A percentile compares a stretch with the other conserved stretches of the same genome.
Evolutionary conservation across 2,888 invertebrate genomes (phyloP).

Genomic region (Norana najaformis): DNA sequence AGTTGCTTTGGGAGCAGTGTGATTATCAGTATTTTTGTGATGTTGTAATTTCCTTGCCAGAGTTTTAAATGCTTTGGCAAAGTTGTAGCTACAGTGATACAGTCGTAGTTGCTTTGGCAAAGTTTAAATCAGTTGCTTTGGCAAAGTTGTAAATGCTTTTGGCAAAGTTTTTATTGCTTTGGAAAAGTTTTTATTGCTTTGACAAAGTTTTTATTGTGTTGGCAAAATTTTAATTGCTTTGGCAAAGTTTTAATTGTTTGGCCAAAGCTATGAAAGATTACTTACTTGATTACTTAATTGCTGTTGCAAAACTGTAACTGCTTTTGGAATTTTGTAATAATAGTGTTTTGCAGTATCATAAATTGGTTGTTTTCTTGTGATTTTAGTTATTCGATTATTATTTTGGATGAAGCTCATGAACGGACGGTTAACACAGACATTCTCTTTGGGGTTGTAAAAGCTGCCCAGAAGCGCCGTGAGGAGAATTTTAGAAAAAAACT

Average conservation of each 20-base stretch:
- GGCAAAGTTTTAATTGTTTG: too few relatives aligned
- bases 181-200: neutral
- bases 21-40: too few relatives aligned
- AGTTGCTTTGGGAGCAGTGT: too few relatives aligned
- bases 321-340: neutral
- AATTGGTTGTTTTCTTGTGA: neutral
- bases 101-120: neutral
- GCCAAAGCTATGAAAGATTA: too few relatives aligned
- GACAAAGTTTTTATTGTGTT: too few relatives aligned
- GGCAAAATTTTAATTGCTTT: too few relatives aligned
- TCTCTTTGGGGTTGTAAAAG: conserved; percentile 86
- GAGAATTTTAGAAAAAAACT: conserved; percentile 29
- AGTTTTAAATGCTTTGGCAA: too few relatives aligned
- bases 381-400: conserved; percentile 75
- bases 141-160: neutral
- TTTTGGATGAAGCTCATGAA: conserved; percentile 94
- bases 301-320: neutral
- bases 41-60: too few relatives aligned
- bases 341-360: neutral
- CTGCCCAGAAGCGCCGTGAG: conserved; percentile 74
- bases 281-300: neutral
- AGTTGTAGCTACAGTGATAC: neutral
- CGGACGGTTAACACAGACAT: conserved; percentile 91
- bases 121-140: neutral
- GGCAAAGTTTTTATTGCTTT: neutral